Percentiles rank a stretch among this genome's conserved stretches.
These are phyloP conservation scores for Balanococcus diminutus DNA, from an alignment of 2,888 invertebrate species.

Conservation along the genomic window DNA sequence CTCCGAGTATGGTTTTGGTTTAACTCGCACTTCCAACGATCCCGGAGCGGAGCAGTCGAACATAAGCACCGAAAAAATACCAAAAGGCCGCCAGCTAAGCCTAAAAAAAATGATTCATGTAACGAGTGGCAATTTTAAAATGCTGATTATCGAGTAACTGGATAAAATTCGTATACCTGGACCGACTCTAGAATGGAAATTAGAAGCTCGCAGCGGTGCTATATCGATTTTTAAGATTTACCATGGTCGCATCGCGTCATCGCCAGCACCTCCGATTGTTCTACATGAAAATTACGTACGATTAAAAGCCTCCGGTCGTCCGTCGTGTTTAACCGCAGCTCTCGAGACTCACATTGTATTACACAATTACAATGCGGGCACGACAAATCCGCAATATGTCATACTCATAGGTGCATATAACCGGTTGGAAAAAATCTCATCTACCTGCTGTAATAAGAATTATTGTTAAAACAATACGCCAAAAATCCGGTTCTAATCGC, in stretches of 20 bases:
- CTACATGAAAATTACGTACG: neutral
- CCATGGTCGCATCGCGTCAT: too few relatives aligned
- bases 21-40: neutral
- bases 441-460: neutral
- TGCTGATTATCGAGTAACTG: neutral
- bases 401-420: constrained; percentile 7
- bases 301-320: neutral
- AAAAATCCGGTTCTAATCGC: constrained; percentile 8
- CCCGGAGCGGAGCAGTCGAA: neutral
- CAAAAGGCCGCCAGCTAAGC: constrained; percentile 26
- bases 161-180: constrained; percentile 7
- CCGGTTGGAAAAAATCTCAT: constrained; percentile 21
- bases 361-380: constrained; percentile 21
- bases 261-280: neutral
- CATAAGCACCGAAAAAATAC: neutral
- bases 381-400: constrained; percentile 21
- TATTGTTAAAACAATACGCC: constrained; percentile 12
- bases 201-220: neutral
- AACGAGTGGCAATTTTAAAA: constrained; percentile 30
- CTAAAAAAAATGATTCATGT: constrained; percentile 33
- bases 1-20: neutral
- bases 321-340: neutral
- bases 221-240: neutral
- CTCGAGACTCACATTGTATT: neutral
- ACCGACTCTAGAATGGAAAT: neutral